These are phyloP conservation scores for Tetropium fuscum DNA, from an alignment of 2,888 invertebrate genomes.

Conservation along the genomic window DNA sequence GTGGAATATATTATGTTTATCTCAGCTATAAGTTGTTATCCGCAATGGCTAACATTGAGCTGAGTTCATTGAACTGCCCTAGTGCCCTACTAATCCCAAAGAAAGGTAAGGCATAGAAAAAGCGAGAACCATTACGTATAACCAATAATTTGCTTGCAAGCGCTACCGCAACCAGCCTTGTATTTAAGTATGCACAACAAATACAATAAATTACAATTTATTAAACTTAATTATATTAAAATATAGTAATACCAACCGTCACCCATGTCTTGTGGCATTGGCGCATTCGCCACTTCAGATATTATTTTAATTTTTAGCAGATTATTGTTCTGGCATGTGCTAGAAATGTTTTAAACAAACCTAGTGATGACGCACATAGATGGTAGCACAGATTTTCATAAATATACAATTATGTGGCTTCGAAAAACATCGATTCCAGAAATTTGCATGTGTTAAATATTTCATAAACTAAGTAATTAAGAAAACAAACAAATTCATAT, in stretches of 20 bases:
- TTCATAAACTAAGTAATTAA: constrained; percentile 17
- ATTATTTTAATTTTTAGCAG: too few species aligned
- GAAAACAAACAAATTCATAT: constrained; percentile 16
- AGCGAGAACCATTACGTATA: constrained; percentile 48
- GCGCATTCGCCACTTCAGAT: background rate
- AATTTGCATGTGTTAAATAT: constrained; percentile 23
- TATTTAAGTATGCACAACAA: too few species aligned
- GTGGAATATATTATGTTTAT: background rate
- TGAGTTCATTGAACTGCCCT: constrained; percentile 65
- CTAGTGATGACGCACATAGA: background rate
- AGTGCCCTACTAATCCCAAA: constrained; percentile 65
- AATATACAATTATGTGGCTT: constrained; percentile 1
- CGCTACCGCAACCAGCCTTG: too few species aligned
- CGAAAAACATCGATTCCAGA: constrained; percentile 4
- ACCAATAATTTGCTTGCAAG: constrained; percentile 7
- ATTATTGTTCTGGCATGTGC: background rate
- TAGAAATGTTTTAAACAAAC: background rate
- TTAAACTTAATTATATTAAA: too few species aligned
- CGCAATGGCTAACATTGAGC: constrained; percentile 43
- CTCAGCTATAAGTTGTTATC: constrained; percentile 1
- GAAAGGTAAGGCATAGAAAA: constrained; percentile 57
- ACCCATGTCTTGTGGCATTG: too few species aligned
- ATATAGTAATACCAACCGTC: too few species aligned
- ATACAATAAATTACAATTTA: too few species aligned
- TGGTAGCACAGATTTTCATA: background rate